Conservation (phyloP, 2,113 vertebrate species). For the Lophotis ruficrista region DNA sequence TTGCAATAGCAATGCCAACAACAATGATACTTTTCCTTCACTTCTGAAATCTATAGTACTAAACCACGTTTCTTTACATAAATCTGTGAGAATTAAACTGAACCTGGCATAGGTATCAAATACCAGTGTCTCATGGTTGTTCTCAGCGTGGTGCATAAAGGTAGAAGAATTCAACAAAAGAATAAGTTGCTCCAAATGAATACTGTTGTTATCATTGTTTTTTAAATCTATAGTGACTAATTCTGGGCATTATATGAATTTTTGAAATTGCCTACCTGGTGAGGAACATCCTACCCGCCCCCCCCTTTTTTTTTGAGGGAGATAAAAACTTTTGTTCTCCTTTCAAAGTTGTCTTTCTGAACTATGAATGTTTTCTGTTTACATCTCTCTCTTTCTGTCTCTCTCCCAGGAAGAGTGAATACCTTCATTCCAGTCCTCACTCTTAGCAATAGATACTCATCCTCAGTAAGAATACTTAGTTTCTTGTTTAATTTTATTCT, state of each 20-base stretch:
- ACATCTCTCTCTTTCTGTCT: fast-evolving
- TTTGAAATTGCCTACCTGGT: neutral
- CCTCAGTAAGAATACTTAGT: neutral
- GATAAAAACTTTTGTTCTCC: neutral
- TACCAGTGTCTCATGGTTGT: neutral
- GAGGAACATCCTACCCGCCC: neutral
- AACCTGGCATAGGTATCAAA: neutral
- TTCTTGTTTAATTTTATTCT: neutral
- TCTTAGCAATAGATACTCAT: neutral
- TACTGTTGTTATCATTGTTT: neutral
- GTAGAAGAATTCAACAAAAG: neutral
- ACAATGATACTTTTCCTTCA: neutral
- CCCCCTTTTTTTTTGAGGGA: neutral
- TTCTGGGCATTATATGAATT: neutral
- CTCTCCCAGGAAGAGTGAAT: neutral
- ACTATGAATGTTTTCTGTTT: neutral
- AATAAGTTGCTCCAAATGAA: neutral
- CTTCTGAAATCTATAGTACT: neutral
- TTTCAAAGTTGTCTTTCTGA: neutral
- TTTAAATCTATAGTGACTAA: neutral
- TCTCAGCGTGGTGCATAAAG: neutral
- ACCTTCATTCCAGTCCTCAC: neutral
- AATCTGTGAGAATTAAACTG: neutral
- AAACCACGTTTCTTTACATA: neutral
- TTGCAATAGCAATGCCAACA: neutral